Base-by-base conservation (phyloP, 2,797 vertebrate species). In the Knipowitschia caucasica region DNA sequence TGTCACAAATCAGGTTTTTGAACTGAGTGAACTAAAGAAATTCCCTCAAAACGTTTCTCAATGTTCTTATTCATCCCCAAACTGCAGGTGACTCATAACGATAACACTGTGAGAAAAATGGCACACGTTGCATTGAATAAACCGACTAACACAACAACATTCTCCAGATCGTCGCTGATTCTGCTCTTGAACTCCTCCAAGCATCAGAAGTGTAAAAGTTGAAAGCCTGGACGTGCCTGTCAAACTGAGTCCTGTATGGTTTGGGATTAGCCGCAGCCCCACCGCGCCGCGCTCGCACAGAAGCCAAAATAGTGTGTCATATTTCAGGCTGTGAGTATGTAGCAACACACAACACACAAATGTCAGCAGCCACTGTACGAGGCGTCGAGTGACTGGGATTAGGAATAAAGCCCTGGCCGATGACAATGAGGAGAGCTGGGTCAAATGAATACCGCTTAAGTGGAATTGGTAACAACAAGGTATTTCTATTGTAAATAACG, bases 361-460 rank as follows among this genome's bases (percentile, higher is more conserved):
- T 78, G 82, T 84, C 83, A 84, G 81, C 81, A 85, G 75, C 60
- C 81, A 84, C 74, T 81, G 79, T 77, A 78, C 74, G 65, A 83
- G 79, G 83, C 31, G 85, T 61, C 55, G 87, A 88, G 73, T 82
- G 85, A 85, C 83, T 80, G 34, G 86, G 85, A 88, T 89, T 87
- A 88, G 61, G 20, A 64, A 62, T 83, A 86, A 87, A 88, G 46
- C 82, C 86, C 35, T 18, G 59, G 47, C 75, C 50, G 82, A 83
- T 86, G 82, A 87, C 82, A 86, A 78, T 64, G 65, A 75, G 69
- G 80, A 79, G 79, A 59, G 70, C 75, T 73, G 77, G 78, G 76
- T 87, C 75, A 74, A 77, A 55, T 62, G 55, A 56, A 42, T 38
- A 6, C 64, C 69, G 12, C 74, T 62, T 55, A 18, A 53, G 60